These are phyloP conservation scores for Pseudonaja textilis DNA, from an alignment of 2,113 vertebrate genomes.

Conservation along the genomic window DNA sequence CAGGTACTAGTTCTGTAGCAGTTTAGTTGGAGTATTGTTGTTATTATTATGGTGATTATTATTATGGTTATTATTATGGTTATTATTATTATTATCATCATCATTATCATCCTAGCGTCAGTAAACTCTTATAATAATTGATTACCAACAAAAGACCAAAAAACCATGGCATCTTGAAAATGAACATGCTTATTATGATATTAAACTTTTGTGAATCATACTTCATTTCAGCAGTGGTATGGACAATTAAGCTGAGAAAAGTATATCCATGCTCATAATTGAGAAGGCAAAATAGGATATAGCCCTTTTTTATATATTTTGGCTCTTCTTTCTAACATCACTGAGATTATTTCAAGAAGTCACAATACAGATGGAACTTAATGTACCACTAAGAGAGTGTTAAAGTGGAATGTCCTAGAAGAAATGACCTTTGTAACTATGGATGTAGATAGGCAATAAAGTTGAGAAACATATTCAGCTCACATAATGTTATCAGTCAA, in stretches of 20 bases:
- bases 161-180: neutral
- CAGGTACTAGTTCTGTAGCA: neutral
- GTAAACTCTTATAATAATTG: neutral
- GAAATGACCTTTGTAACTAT: neutral
- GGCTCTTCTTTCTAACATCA: neutral
- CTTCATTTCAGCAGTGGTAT: neutral
- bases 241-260: neutral
- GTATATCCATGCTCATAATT: neutral
- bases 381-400: no score
- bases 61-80: no score
- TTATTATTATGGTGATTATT: no score
- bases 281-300: neutral
- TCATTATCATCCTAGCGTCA: neutral
- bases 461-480: neutral
- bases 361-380: neutral
- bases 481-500: neutral
- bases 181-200: neutral
- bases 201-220: neutral
- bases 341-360: neutral
- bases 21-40: neutral
- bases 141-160: neutral
- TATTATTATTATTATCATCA: no score
- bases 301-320: neutral
- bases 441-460: neutral
- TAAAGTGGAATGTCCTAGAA: neutral